Evolutionary conservation across 1,140 invertebrate species (phyloP).

Genomic region (Drosophila jambulina): DNA sequence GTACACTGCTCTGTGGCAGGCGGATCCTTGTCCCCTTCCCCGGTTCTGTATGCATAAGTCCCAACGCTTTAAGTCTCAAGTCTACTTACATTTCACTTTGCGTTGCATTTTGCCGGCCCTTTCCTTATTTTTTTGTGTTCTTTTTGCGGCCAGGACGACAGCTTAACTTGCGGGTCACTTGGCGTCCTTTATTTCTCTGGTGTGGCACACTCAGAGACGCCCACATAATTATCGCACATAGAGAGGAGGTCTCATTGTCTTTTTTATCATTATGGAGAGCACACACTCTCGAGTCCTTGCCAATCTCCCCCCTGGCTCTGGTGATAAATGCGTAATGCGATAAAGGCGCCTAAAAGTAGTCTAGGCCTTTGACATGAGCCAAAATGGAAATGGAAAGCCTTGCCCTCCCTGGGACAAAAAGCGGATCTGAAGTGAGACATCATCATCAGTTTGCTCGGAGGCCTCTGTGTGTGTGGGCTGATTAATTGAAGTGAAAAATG

Average conservation of each 20-base stretch:
- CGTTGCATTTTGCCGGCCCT: constrained; percentile 53
- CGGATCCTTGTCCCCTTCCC: not conserved
- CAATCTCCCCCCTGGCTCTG: not conserved
- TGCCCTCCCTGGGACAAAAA: constrained; percentile 15
- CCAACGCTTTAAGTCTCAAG: constrained; percentile 55
- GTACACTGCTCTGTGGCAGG: not conserved
- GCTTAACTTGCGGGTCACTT: constrained; percentile 62
- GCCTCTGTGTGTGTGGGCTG: constrained; percentile 31
- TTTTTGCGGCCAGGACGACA: constrained; percentile 22
- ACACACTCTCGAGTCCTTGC: constrained; percentile 14
- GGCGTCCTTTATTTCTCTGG: constrained; percentile 37
- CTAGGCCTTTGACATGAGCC: constrained; percentile 59
- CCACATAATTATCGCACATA: constrained; percentile 59
- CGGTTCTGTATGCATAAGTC: constrained; percentile 41
- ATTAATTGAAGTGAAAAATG: constrained; percentile 75
- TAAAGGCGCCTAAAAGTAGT: constrained; percentile 62
- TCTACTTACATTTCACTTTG: constrained; percentile 66
- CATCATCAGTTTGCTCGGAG: constrained; percentile 33
- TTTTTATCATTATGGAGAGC: constrained; percentile 40
- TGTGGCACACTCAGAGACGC: constrained; percentile 30
- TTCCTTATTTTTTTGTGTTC: constrained; percentile 11
- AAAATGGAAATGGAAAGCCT: not conserved
- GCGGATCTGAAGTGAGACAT: constrained; percentile 49
- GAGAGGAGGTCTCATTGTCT: constrained; percentile 48
- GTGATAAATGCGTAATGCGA: constrained; percentile 63